Conservation (phyloP, 2,797 vertebrate genomes). For the Sciaenops ocellatus region DNA sequence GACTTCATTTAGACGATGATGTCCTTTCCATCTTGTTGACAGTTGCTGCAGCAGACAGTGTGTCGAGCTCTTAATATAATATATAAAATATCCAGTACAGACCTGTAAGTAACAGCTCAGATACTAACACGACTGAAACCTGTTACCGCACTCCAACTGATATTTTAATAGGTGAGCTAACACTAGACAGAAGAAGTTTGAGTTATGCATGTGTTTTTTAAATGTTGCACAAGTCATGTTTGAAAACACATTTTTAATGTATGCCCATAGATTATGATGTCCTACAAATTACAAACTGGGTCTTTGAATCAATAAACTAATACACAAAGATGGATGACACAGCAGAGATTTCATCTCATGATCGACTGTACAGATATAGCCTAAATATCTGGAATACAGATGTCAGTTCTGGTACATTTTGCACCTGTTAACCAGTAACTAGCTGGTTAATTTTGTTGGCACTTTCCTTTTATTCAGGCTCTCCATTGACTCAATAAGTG, state of each 20-base stretch:
- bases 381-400: too few relatives aligned
- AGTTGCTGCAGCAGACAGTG: constrained; percentile 27
- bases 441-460: too few relatives aligned
- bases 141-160: background rate
- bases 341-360: background rate
- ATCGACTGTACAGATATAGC: background rate
- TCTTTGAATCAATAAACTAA: background rate
- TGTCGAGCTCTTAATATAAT: background rate
- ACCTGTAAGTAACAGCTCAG: background rate
- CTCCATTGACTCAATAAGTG: too few relatives aligned
- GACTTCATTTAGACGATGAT: background rate
- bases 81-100: background rate
- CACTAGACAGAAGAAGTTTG: too few relatives aligned
- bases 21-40: constrained; percentile 26
- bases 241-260: background rate
- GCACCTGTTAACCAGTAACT: too few relatives aligned
- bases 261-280: too few relatives aligned
- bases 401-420: too few relatives aligned
- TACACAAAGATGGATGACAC: background rate
- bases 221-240: too few relatives aligned
- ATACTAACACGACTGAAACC: background rate
- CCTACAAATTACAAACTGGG: background rate
- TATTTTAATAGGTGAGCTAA: background rate
- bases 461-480: too few relatives aligned
- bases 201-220: too few relatives aligned